Conservation (phyloP, 2,797 vertebrate genomes). For the Linurgus olivaceus region DNA sequence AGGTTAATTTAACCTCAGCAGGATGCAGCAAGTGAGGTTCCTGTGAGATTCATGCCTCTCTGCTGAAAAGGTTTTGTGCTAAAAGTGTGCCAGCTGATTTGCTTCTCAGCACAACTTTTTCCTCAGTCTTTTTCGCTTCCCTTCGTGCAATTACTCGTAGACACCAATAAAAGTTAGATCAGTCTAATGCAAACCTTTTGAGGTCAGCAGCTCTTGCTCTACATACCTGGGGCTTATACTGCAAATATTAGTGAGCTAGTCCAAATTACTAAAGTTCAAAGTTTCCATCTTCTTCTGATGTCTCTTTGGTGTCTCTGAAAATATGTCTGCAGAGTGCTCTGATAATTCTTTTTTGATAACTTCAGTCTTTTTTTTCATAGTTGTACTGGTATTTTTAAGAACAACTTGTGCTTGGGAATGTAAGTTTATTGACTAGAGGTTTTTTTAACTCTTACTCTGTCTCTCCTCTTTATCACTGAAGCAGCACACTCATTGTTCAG, state of each 20-base stretch:
- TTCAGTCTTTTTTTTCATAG: neutral
- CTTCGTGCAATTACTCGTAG: neutral
- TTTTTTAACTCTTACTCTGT: neutral
- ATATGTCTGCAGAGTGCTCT: neutral
- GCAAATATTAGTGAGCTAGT: slow-evolving; percentile 15
- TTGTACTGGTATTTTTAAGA: neutral
- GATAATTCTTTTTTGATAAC: neutral
- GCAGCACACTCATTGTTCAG: neutral
- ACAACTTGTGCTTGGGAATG: neutral
- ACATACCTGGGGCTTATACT: slow-evolving; percentile 9
- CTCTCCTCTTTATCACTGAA: neutral
- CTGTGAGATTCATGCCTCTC: slow-evolving; percentile 50
- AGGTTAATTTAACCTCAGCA: slow-evolving; percentile 56
- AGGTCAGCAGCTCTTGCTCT: slow-evolving; percentile 55
- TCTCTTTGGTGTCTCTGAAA: slow-evolving; percentile 61
- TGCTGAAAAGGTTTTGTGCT: slow-evolving; percentile 34
- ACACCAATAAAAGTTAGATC: neutral
- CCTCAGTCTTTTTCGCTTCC: neutral
- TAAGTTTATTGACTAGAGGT: neutral
- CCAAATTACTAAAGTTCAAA: slow-evolving; percentile 30
- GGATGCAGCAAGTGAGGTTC: slow-evolving; percentile 2
- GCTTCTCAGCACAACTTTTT: slow-evolving; percentile 13
- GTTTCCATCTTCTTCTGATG: slow-evolving; percentile 52
- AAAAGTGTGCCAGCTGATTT: slow-evolving; percentile 13
- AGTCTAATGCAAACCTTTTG: slow-evolving; percentile 17